Evolutionary conservation across 1,140 invertebrate genomes (phyloP), one percentile per base, ranked within the genome.

Genomic region (Drosophila paulistorum): DNA sequence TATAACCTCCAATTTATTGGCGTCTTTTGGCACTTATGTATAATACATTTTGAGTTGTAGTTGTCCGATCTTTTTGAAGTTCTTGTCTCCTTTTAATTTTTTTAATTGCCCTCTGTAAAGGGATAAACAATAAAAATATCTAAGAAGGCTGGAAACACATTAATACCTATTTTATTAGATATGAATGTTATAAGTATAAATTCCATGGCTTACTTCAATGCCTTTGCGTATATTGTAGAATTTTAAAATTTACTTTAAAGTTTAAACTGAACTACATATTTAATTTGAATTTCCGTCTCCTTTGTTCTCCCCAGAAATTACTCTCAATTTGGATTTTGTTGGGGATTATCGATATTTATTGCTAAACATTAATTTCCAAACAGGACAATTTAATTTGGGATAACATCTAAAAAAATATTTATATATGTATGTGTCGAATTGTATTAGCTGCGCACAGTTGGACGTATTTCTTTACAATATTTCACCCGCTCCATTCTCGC

Each of bases 271-370:
- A 9, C 14, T 17, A 48, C n/a, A n/a, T n/a, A n/a, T 20, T 48
- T 1, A 20, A 20, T 51, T 57, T 57, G n/a, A 6, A 33, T 57
- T 57, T 33, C 26, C 11, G 23, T 55, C 30, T 5, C 37, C 4
- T 5, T 39, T 26, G 10, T 0, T n/a, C 11, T 6, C 11, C n/a
- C 0, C 3, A 20, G 20, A 48, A 10, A 26, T 10, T 9, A 20
- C 55, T 10, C n/a, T 11, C 20, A 59, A 20, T 59, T 37, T 37
- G 14, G 9, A 60, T 6, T 58, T 42, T 3, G 35, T 60, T 13
- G 35, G 66, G 14, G 59, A 71, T 82, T 71, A 82, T 65, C 57
- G 20, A 39, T 30, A 33, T 84, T 80, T 85, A 85, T 85, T 85
- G 69, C 55, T 54, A 81, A 81, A 68, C 55, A 61, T 69, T 66